Base-by-base conservation (phyloP, 1,140 invertebrate genomes). In the Lordiphosa clarofinis region DNA sequence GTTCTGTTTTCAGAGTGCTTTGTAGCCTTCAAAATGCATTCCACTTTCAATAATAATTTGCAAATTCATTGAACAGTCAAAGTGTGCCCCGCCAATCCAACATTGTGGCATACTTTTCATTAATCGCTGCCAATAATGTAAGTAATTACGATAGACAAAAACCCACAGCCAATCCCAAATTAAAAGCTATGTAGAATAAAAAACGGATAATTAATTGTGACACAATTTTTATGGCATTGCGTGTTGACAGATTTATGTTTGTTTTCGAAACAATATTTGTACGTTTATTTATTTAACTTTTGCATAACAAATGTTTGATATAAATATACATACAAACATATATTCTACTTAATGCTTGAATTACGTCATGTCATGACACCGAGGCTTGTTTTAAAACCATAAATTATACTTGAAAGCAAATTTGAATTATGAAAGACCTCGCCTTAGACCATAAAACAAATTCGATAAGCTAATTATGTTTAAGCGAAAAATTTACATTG, bases 181-280 rank as follows among this genome's bases (percentile, higher is more conserved):
- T 33, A 38, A 8, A 11, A 44, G 13, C 46, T 31, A 50, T 4
- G 11, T 10, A 40, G 36, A 56, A 49, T 55, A 53, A 24, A 39
- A 40, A 50, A 59, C 28, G 19, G 24, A 65, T 60, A 65, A 79
- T 74, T 79, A 81, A 81, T 81, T 79, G 70, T 74, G 75, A 79
- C 74, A 79, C 75, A 58, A 54, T 82, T 81, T 79, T 56, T 68
- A 74, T 72, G 64, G 52, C 73, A 84, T 56, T 76, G 68, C 64
- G 53, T 84, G 78, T 57, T 84, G 78, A 84, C 79, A 84, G 78
- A 84, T 84, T 84, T 86, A 84, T 86, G 78, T 54, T 12, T 50
- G 40, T 50, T 37, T 58, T 38, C 19, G 24, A 35, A 61, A 40
- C 35, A 56, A 36, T 35, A 70, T 57, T 50, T 62, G 39, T 62